Conservation (phyloP, 30 jellyfish, hydroid and myxozoan species). For the Pseudorhiza aurosa region DNA sequence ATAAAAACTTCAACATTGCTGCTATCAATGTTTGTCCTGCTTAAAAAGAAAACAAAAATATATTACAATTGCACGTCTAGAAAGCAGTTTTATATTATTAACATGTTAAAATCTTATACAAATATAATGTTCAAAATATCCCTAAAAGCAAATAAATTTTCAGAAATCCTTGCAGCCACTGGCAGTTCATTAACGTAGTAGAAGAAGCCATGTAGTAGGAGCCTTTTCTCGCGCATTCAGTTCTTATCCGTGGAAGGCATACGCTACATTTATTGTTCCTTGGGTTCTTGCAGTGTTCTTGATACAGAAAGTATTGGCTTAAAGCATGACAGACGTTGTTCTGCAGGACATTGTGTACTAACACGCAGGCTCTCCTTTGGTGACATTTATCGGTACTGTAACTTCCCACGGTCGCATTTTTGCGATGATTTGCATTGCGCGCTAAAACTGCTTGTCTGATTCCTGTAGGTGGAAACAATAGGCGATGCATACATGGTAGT, state of each 20-base stretch:
- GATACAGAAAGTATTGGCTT: constrained; percentile 40
- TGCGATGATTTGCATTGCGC: constrained; percentile 67
- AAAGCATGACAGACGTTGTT: constrained; percentile 55
- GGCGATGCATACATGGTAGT: too few relatives aligned
- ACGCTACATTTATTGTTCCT: constrained; percentile 48
- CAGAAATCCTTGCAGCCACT: constrained; percentile 29
- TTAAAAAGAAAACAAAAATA: not conserved
- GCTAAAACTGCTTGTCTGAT: too few relatives aligned
- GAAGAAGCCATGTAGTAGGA: constrained; percentile 24
- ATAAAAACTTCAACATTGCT: constrained; percentile 10
- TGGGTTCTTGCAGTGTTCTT: constrained; percentile 54
- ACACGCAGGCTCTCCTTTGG: constrained; percentile 72
- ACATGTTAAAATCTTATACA: not conserved
- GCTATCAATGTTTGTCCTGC: constrained; percentile 10
- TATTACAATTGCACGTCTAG: not conserved
- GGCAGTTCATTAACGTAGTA: too few relatives aligned
- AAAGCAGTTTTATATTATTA: not conserved
- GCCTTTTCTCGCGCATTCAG: constrained; percentile 28
- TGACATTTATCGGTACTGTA: constrained; percentile 51
- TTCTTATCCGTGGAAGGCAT: constrained; percentile 56
- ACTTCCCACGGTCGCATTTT: constrained; percentile 37
- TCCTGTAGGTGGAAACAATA: too few relatives aligned
- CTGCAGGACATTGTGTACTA: constrained; percentile 72
- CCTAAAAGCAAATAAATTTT: constrained; percentile 16
- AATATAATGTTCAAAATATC: constrained; percentile 1